phyloP scores from a whole-genome alignment of 2,888 invertebrate species.

The Eurytoma adleriae region DNA sequence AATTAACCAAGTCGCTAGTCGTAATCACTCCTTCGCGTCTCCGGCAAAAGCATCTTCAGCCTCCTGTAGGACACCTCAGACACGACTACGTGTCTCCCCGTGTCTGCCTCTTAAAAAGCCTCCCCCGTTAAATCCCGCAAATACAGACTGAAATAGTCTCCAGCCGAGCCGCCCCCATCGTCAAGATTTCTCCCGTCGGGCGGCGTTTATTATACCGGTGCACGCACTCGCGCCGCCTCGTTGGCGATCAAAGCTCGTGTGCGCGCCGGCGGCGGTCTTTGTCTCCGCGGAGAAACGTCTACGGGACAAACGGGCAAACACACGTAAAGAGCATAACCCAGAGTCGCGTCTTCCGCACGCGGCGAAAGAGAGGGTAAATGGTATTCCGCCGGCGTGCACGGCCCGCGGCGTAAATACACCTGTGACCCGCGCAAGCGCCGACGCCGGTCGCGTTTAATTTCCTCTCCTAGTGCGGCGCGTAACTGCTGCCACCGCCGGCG shows the following conservation, averaged over 20 bases:
- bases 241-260: constrained; percentile 25
- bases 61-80: too few species aligned
- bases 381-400: constrained; percentile 1
- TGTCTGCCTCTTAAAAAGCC: neutral
- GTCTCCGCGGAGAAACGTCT: constrained; percentile 35
- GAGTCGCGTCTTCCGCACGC: neutral
- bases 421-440: constrained; percentile 25
- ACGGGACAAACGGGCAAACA: constrained; percentile 50
- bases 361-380: constrained; percentile 9
- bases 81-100: too few species aligned
- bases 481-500: neutral
- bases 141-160: neutral
- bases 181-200: neutral
- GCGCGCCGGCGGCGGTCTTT: constrained; percentile 14
- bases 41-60: too few species aligned
- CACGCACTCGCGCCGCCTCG: constrained; percentile 2
- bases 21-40: too few species aligned
- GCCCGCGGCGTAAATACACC: constrained; percentile 38
- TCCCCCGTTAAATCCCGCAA: neutral
- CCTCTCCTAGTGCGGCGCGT: constrained; percentile 10
- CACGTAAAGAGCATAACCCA: constrained; percentile 42
- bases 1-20: too few species aligned
- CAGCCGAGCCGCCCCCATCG: neutral
- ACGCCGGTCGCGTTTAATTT: constrained; percentile 37
- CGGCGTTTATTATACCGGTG: constrained; percentile 23